Percentiles rank a stretch among this genome's conserved stretches.
phyloP scores from a whole-genome alignment of 2,888 invertebrate genomes.

The Keiferia lycopersicella region DNA sequence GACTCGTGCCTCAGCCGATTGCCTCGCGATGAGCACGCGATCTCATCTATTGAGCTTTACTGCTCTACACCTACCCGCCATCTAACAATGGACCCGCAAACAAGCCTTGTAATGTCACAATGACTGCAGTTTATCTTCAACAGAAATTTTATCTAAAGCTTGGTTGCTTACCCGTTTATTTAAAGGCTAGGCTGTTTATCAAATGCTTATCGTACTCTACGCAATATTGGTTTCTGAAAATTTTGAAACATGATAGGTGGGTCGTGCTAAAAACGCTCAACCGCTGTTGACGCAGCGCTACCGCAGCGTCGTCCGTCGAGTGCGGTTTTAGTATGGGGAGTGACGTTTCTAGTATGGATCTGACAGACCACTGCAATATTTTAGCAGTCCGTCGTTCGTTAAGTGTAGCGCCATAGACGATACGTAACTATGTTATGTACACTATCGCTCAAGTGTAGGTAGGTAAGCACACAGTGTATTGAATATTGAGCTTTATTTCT shows the following conservation, averaged over 20 bases:
- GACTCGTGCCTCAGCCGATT: conserved; percentile 61
- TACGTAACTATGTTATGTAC: too few relatives aligned
- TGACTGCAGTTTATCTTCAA: conserved; percentile 26
- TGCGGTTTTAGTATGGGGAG: too few relatives aligned
- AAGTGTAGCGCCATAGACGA: too few relatives aligned
- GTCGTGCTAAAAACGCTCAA: too few relatives aligned
- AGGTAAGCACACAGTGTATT: conserved; percentile 36
- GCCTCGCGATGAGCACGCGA: conserved; percentile 57
- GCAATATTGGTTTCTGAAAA: conserved; percentile 20
- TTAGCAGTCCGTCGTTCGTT: too few relatives aligned
- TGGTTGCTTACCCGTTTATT: conserved; percentile 19
- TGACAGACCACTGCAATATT: too few relatives aligned
- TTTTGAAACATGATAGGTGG: conserved; percentile 20
- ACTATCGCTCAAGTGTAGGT: too few relatives aligned
- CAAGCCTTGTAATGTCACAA: conserved; percentile 33
- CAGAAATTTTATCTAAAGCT: conserved; percentile 23
- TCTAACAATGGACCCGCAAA: conserved; percentile 33
- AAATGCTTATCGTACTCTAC: conserved; percentile 17
- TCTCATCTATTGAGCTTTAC: conserved; percentile 45
- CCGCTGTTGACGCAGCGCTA: too few relatives aligned
- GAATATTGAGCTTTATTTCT: conserved; percentile 42
- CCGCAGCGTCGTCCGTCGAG: too few relatives aligned
- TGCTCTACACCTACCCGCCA: conserved; percentile 36
- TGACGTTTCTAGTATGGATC: too few relatives aligned
- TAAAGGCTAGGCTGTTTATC: conserved; percentile 19